A percentile compares a stretch with the other conserved stretches of the same genome.
Evolutionary conservation across 1,140 invertebrate species (phyloP).

Genomic region (Drosophila navojoa): DNA sequence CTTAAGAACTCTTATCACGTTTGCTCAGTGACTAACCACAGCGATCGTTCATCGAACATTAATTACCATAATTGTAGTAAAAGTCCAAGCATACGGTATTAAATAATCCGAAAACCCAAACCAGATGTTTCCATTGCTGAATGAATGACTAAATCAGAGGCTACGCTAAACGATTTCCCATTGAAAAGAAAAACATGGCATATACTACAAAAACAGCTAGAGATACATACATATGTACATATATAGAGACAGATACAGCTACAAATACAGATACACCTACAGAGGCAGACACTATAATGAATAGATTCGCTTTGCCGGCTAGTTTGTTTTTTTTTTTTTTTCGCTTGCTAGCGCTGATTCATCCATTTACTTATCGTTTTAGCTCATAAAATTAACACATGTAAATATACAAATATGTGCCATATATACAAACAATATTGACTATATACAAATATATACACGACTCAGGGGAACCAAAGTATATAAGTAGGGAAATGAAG

Average conservation of each 20-base stretch:
- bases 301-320: slow-evolving; percentile 31
- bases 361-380: slow-evolving; percentile 59
- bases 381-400: slow-evolving; percentile 52
- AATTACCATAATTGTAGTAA: no score
- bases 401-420: slow-evolving; percentile 47
- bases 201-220: slow-evolving; percentile 7
- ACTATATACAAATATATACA: not conserved
- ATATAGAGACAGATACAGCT: not conserved
- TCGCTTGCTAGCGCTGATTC: slow-evolving; percentile 24
- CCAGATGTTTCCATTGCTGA: slow-evolving; percentile 51
- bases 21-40: not conserved
- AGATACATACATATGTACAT: not conserved
- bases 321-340: slow-evolving; percentile 23
- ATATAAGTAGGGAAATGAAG: no score
- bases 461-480: no score
- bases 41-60: no score
- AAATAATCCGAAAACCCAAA: slow-evolving; percentile 14
- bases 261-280: not conserved
- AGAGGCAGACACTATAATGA: not conserved
- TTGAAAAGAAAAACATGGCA: slow-evolving; percentile 49
- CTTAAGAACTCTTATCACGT: not conserved
- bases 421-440: slow-evolving; percentile 26
- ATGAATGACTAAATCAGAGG: slow-evolving; percentile 53
- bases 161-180: slow-evolving; percentile 54
- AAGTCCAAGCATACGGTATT: not conserved